phyloP scores from a whole-genome alignment of 2,797 vertebrate genomes.

The Rhabdomys pumilio region DNA sequence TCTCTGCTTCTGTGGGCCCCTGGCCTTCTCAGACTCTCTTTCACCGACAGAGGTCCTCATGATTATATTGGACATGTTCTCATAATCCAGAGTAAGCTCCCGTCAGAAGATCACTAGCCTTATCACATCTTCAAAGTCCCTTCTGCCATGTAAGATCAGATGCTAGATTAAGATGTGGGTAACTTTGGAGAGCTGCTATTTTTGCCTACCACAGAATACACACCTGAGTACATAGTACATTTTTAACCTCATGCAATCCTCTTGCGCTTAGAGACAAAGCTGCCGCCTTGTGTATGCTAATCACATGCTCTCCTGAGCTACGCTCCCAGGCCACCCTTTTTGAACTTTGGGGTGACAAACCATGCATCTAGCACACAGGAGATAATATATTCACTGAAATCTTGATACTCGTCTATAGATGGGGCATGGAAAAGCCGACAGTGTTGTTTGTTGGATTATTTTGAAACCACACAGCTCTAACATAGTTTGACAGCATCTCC shows the following conservation, averaged over 20 bases:
- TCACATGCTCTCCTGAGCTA: background rate
- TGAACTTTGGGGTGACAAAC: background rate
- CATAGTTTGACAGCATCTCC: background rate
- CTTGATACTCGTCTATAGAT: background rate
- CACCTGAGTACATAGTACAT: background rate
- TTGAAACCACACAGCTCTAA: background rate
- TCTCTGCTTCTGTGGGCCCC: background rate
- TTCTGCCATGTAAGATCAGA: background rate
- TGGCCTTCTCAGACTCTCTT: background rate
- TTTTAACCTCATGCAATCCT: slow-evolving; percentile 14
- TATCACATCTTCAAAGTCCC: background rate
- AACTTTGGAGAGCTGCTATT: background rate
- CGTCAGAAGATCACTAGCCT: background rate
- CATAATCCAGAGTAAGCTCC: background rate
- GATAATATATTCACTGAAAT: no score
- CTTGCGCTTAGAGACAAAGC: background rate
- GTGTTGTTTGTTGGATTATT: background rate
- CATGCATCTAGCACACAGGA: background rate
- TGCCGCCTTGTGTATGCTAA: background rate
- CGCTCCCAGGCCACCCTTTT: background rate
- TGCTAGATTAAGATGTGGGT: background rate
- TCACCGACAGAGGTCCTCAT: background rate
- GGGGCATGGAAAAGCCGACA: background rate
- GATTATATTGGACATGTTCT: background rate
- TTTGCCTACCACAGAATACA: background rate